These are phyloP conservation scores for Ennomos fuscantarius DNA, from an alignment of 2,888 invertebrate species.

Conservation along the genomic window DNA sequence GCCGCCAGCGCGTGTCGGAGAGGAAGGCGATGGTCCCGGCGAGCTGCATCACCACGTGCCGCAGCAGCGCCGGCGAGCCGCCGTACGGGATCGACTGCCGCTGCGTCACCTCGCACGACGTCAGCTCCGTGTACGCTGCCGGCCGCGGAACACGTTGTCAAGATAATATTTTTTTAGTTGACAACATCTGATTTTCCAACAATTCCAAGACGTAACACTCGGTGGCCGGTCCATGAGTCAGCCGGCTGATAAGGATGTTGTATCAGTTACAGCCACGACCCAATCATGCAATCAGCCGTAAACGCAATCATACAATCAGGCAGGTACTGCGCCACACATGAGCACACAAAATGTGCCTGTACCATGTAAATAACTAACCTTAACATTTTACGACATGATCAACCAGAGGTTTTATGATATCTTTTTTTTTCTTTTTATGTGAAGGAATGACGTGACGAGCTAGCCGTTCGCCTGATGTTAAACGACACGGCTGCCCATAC, in stretches of 20 bases:
- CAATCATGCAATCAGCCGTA: conserved; percentile 56
- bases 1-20: conserved; percentile 89
- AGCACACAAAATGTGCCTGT: background rate
- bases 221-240: conserved; percentile 36
- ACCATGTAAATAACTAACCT: no score
- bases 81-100: conserved; percentile 95
- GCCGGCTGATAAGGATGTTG: conserved; percentile 58
- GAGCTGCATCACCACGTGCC: conserved; percentile 91
- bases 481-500: no score
- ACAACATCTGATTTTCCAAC: conserved; percentile 3
- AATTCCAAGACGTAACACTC: background rate
- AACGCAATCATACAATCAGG: conserved; percentile 41
- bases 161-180: conserved; percentile 2
- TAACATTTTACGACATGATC: no score
- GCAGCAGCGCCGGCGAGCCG: conserved; percentile 89
- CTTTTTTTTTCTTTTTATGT: no score
- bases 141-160: background rate
- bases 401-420: no score
- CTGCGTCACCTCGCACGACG: conserved; percentile 96
- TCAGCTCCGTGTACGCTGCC: conserved; percentile 97
- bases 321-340: conserved; percentile 9
- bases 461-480: no score
- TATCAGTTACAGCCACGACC: conserved; percentile 37
- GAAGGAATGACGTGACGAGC: no score
- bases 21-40: conserved; percentile 89